Conservation (phyloP, 1,140 invertebrate species). For the Babylonia areolata region DNA sequence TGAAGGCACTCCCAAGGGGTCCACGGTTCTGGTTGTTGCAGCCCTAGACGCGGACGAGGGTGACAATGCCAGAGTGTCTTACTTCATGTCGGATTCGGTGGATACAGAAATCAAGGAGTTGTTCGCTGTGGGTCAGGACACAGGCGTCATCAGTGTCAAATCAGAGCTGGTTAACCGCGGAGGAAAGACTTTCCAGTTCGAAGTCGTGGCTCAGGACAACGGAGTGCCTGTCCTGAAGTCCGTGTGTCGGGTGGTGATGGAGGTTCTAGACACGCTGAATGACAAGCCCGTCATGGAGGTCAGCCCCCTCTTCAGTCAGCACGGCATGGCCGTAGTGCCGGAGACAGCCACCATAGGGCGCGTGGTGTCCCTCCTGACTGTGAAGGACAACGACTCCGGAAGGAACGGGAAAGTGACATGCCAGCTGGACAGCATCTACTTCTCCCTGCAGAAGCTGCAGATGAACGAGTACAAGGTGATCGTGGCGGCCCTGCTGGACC, state of each 20-base stretch:
- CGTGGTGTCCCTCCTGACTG: slow-evolving; percentile 49
- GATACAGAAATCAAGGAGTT: slow-evolving; percentile 84
- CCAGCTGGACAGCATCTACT: slow-evolving; percentile 33
- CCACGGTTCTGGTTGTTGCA: slow-evolving; percentile 85
- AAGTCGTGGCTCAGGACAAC: slow-evolving; percentile 61
- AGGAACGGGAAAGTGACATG: slow-evolving; percentile 54
- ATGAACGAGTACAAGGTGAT: slow-evolving; percentile 52
- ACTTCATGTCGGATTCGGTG: slow-evolving; percentile 69
- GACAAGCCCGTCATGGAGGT: slow-evolving; percentile 41
- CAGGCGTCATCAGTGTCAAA: slow-evolving; percentile 57
- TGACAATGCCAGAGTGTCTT: slow-evolving; percentile 84
- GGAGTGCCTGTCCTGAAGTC: slow-evolving; percentile 52
- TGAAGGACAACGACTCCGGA: slow-evolving; percentile 52
- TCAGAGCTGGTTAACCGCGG: slow-evolving; percentile 56
- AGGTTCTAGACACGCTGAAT: slow-evolving; percentile 45
- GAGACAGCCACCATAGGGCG: slow-evolving; percentile 48
- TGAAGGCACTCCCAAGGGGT: slow-evolving; percentile 84
- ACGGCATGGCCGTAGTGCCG: slow-evolving; percentile 38
- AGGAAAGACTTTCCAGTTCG: slow-evolving; percentile 54
- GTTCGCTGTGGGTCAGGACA: slow-evolving; percentile 56
- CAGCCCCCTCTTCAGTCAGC: slow-evolving; percentile 24
- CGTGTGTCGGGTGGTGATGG: slow-evolving; percentile 46
- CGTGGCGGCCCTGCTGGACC: slow-evolving; percentile 44
- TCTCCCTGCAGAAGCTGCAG: slow-evolving; percentile 36
- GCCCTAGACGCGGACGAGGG: slow-evolving; percentile 81